Evolutionary conservation across 2,797 vertebrate species (phyloP).

Genomic region (Sebastes kiyomatsui): DNA sequence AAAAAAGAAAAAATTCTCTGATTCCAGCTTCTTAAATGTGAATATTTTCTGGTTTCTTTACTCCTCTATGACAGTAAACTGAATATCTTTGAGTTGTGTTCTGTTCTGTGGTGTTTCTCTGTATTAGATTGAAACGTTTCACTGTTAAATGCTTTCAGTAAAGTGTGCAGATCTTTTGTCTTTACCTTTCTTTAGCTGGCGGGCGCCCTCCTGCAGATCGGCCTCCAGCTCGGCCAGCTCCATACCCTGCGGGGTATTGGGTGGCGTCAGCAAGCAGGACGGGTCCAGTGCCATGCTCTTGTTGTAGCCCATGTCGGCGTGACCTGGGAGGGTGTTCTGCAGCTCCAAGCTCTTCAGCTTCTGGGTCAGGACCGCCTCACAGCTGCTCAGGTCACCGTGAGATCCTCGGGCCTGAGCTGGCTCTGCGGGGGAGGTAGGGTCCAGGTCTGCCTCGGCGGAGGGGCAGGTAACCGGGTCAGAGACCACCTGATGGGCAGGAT

Average conservation of each 20-base stretch:
- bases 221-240: constrained; percentile 79
- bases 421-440: background rate
- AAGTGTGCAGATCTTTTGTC: background rate
- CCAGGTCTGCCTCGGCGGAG: background rate
- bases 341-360: constrained; percentile 84
- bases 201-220: constrained; percentile 63
- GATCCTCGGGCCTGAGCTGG: constrained; percentile 42
- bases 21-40: too few species aligned
- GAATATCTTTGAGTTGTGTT: background rate
- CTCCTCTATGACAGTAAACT: too few species aligned
- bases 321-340: constrained; percentile 74
- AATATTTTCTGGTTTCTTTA: too few species aligned
- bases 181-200: constrained; percentile 71
- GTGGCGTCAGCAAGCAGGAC: constrained; percentile 85
- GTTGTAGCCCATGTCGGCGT: constrained; percentile 70
- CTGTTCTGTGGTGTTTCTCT: background rate
- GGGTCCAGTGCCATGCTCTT: constrained; percentile 85
- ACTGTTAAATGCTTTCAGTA: background rate
- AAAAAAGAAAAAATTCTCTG: too few species aligned
- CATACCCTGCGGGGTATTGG: constrained; percentile 84
- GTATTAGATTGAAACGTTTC: background rate
- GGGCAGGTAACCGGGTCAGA: constrained; percentile 4
- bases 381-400: constrained; percentile 72
- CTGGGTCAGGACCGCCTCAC: constrained; percentile 81
- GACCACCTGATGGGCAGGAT: constrained; percentile 14